Base-by-base conservation (phyloP, 2,113 vertebrate genomes). In the Dermatemys mawii region DNA sequence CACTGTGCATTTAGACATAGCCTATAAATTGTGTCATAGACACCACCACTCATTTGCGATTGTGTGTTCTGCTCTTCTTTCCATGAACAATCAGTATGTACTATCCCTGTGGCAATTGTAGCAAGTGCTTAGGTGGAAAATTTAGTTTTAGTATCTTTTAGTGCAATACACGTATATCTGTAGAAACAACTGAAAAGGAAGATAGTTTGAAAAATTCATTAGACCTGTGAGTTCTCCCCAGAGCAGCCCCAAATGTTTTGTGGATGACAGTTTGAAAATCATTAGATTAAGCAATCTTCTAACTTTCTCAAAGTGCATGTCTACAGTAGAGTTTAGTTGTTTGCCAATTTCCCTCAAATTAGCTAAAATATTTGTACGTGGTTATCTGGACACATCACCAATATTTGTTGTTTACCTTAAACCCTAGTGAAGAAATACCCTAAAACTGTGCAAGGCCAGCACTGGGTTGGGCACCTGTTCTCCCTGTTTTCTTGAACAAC, bases 381-480 rank as follows among this genome's bases (percentile, higher is more conserved):
- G 1, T 44, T 12, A 19, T 17, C 32, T 12, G 3, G 22, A 32
- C 2, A 0, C 4, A 48, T 11, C 13, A 46, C 41, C 27, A 14
- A 54, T 29, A 0, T 50, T 6, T 24, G 41, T 26, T 8, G 26
- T 76, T 76, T 2, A 6, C 32, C 73, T 1, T 27, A 11, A 1
- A 0, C 49, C 57, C 84, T 50, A 55, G 1, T 9, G 3, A 24
- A 90, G 70, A n/a, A 0, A 1, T 29, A 0, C 35, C 83, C 67
- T 44, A 1, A n/a, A 81, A 60, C 14, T 5, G 7, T 2, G 60
- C 32, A 32, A 21, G 7, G 1, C 0, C 41, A 82, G 78, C 60
- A 27, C 6, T 16, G 0, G 5, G 1, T n/a, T 0, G 0, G 22
- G 60, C 13, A 0, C 1, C 41, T 26, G 26, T 44, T 63, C 16